phyloP scores from a whole-genome alignment of 2,113 vertebrate species.

The Zingel zingel region DNA sequence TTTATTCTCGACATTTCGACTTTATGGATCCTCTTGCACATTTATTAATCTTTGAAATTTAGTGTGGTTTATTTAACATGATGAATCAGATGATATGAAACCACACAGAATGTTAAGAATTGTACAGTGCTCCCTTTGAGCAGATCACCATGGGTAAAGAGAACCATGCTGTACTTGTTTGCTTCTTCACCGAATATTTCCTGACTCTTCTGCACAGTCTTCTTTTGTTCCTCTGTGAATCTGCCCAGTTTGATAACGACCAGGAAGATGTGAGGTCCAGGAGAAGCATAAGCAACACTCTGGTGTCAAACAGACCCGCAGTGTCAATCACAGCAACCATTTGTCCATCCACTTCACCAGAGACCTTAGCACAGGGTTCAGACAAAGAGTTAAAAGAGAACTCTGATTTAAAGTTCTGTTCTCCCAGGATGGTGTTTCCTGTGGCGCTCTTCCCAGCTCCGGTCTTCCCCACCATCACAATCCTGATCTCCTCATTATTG shows the following conservation, averaged over 20 bases:
- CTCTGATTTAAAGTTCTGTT: not conserved
- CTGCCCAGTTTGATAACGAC: not conserved
- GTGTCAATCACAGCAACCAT: slow-evolving; percentile 13
- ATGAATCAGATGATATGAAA: too few relatives aligned
- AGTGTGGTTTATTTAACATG: too few relatives aligned
- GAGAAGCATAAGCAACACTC: not conserved
- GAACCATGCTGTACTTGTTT: slow-evolving; percentile 31
- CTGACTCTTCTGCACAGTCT: slow-evolving; percentile 15
- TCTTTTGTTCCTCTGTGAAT: slow-evolving; percentile 23
- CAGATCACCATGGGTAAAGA: too few relatives aligned
- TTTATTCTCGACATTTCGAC: too few relatives aligned
- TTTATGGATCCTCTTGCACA: too few relatives aligned
- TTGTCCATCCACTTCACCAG: not conserved
- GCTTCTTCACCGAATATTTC: not conserved
- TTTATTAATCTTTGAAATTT: too few relatives aligned
- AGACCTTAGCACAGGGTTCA: fast-evolving
- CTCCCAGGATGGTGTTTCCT: slow-evolving; percentile 14
- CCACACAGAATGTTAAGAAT: too few relatives aligned
- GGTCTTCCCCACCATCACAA: not conserved
- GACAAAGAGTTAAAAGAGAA: not conserved
- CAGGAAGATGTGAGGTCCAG: slow-evolving; percentile 24
- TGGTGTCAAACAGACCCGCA: not conserved
- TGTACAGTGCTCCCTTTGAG: too few relatives aligned
- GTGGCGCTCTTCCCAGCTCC: not conserved
- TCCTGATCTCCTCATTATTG: not conserved